Conservation (phyloP, 1,140 invertebrate species). For the Orchesella cincta region DNA sequence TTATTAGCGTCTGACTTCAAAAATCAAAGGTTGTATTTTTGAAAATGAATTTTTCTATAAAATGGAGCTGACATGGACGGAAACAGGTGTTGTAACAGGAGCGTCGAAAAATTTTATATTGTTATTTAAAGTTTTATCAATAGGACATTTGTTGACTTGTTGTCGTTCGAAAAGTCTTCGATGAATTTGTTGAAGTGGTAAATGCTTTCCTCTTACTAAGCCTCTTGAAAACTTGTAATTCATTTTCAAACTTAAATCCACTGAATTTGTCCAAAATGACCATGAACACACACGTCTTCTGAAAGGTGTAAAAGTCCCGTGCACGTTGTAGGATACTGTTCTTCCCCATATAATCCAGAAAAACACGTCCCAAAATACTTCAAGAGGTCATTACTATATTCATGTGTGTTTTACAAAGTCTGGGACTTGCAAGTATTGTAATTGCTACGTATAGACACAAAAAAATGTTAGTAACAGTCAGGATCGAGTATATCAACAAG, state of each 20-base stretch:
- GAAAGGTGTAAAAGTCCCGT: slow-evolving; percentile 39
- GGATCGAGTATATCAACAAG: slow-evolving; percentile 17
- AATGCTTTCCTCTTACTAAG: neutral
- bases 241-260: slow-evolving; percentile 32
- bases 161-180: neutral
- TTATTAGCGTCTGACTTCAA: no score
- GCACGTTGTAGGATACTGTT: slow-evolving; percentile 37
- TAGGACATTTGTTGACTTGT: no score
- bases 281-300: slow-evolving; percentile 22
- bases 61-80: no score
- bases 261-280: slow-evolving; percentile 28
- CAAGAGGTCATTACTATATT: slow-evolving; percentile 27
- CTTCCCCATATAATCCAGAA: slow-evolving; percentile 28
- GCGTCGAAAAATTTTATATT: no score
- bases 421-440: slow-evolving; percentile 10
- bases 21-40: no score
- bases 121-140: no score
- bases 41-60: no score
- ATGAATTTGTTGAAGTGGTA: slow-evolving; percentile 25
- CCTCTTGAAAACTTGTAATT: slow-evolving; percentile 29
- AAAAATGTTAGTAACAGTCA: slow-evolving; percentile 34
- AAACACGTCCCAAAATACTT: slow-evolving; percentile 33
- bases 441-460: slow-evolving; percentile 14
- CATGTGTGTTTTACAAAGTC: neutral
- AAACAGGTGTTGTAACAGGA: no score